Conservation (phyloP, 2,113 vertebrate genomes). For the Acrocephalus arundinaceus region DNA sequence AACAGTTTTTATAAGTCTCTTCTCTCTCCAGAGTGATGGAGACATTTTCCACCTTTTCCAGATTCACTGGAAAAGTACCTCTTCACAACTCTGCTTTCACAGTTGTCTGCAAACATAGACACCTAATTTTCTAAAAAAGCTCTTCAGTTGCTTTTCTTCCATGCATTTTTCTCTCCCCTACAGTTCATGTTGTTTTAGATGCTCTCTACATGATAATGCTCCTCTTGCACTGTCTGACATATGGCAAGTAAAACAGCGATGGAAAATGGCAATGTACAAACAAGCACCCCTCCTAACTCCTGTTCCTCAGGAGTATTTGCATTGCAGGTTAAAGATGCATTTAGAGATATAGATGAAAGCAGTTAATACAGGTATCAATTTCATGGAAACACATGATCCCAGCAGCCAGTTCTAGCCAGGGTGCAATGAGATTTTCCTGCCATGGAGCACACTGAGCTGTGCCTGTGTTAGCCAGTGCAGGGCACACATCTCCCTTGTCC, state of each 20-base stretch:
- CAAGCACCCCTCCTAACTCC: neutral
- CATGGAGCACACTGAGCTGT: accelerated
- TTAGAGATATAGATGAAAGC: neutral
- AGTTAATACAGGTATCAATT: neutral
- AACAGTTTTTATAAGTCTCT: neutral
- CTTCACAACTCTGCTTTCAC: neutral
- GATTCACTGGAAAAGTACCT: neutral
- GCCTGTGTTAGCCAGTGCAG: accelerated
- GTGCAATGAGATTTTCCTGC: neutral
- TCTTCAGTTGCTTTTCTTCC: neutral
- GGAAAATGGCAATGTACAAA: neutral
- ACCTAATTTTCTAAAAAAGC: neutral
- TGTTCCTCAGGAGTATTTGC: neutral
- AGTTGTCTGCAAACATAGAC: neutral
- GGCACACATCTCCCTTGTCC: neutral
- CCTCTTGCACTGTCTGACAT: neutral
- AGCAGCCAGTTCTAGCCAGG: neutral
- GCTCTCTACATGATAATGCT: neutral
- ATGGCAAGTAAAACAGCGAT: neutral
- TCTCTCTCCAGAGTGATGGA: neutral
- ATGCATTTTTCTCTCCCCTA: neutral
- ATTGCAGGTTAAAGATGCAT: neutral
- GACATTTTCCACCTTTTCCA: neutral
- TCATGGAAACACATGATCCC: neutral
- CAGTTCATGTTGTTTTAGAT: neutral